phyloP scores from a whole-genome alignment of 2,888 invertebrate species.

The Hyposoter dolosus region DNA sequence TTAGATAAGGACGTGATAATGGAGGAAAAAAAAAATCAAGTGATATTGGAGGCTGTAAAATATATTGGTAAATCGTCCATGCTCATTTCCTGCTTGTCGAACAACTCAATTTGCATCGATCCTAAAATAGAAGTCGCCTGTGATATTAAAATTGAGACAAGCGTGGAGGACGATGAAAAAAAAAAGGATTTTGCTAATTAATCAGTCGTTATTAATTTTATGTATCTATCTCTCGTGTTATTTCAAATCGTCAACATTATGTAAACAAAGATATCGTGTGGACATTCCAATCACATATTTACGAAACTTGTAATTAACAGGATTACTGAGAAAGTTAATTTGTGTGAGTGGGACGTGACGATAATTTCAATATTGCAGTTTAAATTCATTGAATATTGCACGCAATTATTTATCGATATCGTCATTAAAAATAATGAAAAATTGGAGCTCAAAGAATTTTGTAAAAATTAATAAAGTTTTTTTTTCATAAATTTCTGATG shows the following conservation, averaged over 20 bases:
- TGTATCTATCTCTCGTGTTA: constrained; percentile 56
- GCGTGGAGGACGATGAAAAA: not conserved
- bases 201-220: constrained; percentile 62
- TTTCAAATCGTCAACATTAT: constrained; percentile 52
- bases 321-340: not conserved
- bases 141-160: constrained; percentile 12
- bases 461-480: not conserved
- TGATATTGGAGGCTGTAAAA: not conserved
- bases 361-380: not conserved
- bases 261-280: constrained; percentile 50
- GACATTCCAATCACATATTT: not conserved
- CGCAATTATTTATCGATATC: not conserved
- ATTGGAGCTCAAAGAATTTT: not conserved
- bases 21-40: constrained; percentile 6
- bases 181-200: constrained; percentile 35
- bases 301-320: not conserved
- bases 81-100: constrained; percentile 3
- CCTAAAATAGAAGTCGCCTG: constrained; percentile 58
- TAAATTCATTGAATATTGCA: not conserved
- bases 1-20: constrained; percentile 18
- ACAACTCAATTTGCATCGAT: constrained; percentile 63
- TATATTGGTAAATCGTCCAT: not conserved
- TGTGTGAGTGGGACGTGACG: not conserved
- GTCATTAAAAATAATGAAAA: not conserved
- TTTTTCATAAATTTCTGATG: not conserved